These are phyloP conservation scores for Megaceryle alcyon DNA, from an alignment of 2,797 vertebrate genomes.

Conservation along the genomic window DNA sequence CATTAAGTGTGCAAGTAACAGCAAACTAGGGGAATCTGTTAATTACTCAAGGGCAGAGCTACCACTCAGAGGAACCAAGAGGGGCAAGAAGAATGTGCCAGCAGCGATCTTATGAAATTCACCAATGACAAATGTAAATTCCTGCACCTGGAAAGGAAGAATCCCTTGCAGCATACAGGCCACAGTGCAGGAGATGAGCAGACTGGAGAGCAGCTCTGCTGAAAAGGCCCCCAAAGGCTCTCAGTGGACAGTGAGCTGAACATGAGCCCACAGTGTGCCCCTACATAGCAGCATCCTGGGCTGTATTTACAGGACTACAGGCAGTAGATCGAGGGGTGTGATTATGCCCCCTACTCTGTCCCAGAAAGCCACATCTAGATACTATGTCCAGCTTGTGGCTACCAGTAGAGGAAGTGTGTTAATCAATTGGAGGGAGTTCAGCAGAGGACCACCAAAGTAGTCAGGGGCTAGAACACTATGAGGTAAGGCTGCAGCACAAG, in stretches of 20 bases:
- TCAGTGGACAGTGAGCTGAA: not conserved
- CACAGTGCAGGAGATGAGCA: not conserved
- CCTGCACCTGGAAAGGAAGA: not conserved
- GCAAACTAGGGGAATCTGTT: not conserved
- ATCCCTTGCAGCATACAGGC: rapidly evolving
- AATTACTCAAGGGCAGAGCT: not conserved
- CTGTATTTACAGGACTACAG: not conserved
- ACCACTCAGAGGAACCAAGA: not conserved
- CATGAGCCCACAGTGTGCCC: rapidly evolving
- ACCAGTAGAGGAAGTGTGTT: not conserved
- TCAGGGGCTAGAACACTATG: not conserved
- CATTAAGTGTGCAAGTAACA: not conserved
- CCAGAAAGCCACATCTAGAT: not conserved
- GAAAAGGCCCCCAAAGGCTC: rapidly evolving
- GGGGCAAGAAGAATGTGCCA: not conserved
- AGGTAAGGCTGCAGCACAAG: not conserved
- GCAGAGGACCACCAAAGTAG: not conserved
- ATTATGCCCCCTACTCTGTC: too few species aligned
- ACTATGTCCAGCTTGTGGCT: not conserved
- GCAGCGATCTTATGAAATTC: not conserved
- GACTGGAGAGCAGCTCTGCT: not conserved
- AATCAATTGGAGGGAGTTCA: not conserved
- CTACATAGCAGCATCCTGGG: not conserved
- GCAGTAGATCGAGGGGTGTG: too few species aligned
- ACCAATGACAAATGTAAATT: not conserved